Base-by-base conservation (phyloP, 2,888 invertebrate genomes). In the Tenthredo notha region DNA sequence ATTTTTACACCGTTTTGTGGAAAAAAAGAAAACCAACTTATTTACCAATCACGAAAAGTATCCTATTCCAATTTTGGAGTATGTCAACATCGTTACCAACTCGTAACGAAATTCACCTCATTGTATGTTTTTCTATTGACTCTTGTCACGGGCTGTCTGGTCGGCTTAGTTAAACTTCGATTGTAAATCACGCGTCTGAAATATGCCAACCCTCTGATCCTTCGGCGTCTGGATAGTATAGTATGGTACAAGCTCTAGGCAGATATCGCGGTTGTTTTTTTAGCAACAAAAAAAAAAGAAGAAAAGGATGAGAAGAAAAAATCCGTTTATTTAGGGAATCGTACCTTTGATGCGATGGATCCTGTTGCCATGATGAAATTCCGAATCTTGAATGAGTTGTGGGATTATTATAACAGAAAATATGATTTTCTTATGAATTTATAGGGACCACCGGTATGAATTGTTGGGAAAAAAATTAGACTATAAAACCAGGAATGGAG, bases 101-200 rank as follows among this genome's bases (percentile, higher is more conserved):
- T 37, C 9, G 77, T 33, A 50, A 25, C 29, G 10, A 7, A 43
- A 43, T 25, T 21, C 74, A 7, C 37, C 47, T 50, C 50, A n/a
- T 58, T 61, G 21, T 40, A 21, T 40, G 12, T 40, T 40, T 80
- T 58, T 61, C 7, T 61, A 37, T 80, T 80, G 33, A 25, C 61
- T 58, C 40, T 40, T 21, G 61, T 33, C 61, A 40, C 21, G 61
- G 12, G 15, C 21, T 80, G 61, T 80, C 80, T 78, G n/a, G 37
- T 37, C 58, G 61, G n/a, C 12, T 78, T 33, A 78, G 43, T 43
- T 43, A 78, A 40, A 37, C 78, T 50, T 61, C 6, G 78, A 37
- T 21, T 78, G 21, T 78, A 78, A 78, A 58, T 78, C 58, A 58
- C 37, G 40, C 21, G 61, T 80, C 58, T 80, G 40, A 15, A 40